phyloP scores from a whole-genome alignment of 2,113 vertebrate species.

The Glaucidium brasilianum region DNA sequence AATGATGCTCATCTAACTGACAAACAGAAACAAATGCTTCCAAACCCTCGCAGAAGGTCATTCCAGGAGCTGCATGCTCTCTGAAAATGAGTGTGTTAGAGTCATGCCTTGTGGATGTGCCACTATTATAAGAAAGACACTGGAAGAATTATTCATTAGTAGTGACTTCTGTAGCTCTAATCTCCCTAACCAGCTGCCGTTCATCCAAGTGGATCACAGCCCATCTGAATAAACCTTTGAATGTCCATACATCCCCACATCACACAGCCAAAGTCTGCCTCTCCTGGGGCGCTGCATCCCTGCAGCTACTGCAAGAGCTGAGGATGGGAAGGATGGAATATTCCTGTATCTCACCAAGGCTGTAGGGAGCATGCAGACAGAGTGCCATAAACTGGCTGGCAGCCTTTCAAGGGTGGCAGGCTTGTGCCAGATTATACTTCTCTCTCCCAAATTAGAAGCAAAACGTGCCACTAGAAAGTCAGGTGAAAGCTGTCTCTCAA shows the following conservation, averaged over 20 bases:
- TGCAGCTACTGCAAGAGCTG: neutral
- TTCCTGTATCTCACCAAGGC: neutral
- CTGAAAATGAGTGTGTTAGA: neutral
- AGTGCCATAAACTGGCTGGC: constrained; percentile 34
- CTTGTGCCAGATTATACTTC: constrained; percentile 33
- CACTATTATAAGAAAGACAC: neutral
- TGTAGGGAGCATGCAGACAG: neutral
- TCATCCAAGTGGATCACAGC: neutral
- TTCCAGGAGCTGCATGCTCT: neutral
- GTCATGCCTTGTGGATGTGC: neutral
- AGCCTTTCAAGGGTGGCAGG: constrained; percentile 38
- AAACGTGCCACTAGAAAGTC: constrained; percentile 55
- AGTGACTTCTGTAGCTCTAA: neutral
- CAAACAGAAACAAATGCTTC: neutral
- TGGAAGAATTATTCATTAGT: constrained; percentile 8
- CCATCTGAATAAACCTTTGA: neutral
- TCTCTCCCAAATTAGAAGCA: constrained; percentile 47
- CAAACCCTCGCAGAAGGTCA: neutral
- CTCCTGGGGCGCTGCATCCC: neutral
- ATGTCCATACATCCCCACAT: neutral
- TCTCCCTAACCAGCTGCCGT: neutral
- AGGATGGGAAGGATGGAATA: neutral
- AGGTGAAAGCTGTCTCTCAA: constrained; percentile 51
- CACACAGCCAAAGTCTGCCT: neutral
- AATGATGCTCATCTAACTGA: neutral